phyloP scores from a whole-genome alignment of 2,888 invertebrate genomes.

The Pogonocherus hispidulus region DNA sequence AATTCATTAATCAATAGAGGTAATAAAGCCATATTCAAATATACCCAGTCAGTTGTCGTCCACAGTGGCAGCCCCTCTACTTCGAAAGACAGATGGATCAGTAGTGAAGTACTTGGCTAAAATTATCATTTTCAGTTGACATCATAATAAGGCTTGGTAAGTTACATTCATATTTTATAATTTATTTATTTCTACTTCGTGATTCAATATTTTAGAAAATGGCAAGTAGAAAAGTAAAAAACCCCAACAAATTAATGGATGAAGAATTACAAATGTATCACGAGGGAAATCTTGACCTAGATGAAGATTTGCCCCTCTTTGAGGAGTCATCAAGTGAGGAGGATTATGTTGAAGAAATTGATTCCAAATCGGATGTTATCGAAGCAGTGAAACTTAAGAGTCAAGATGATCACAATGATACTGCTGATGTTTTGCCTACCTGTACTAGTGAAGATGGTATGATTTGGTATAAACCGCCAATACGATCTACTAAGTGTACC shows the following conservation, averaged over 20 bases:
- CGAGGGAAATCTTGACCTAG: slow-evolving; percentile 1
- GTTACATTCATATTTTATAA: neutral
- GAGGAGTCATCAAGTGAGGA: neutral
- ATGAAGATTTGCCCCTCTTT: neutral
- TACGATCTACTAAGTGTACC: too few relatives aligned
- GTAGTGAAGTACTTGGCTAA: neutral
- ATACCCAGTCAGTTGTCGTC: neutral
- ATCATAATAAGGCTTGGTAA: slow-evolving; percentile 4
- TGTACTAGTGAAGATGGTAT: too few relatives aligned
- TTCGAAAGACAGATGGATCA: too few relatives aligned
- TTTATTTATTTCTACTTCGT: neutral
- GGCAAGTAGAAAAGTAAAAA: slow-evolving; percentile 4
- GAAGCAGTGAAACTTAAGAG: neutral
- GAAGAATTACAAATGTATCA: slow-evolving; percentile 4
- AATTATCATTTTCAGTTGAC: neutral
- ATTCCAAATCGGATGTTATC: slow-evolving; percentile 4
- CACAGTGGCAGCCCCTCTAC: neutral
- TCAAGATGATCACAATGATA: too few relatives aligned
- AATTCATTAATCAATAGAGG: too few relatives aligned
- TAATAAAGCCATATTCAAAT: too few relatives aligned
- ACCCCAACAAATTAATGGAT: neutral
- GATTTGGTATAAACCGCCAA: too few relatives aligned
- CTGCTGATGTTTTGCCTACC: too few relatives aligned
- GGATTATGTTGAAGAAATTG: slow-evolving; percentile 2
- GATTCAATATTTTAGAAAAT: slow-evolving; percentile 2